Conservation (phyloP, 2,888 invertebrate species). For the Lycophotia porphyrea region DNA sequence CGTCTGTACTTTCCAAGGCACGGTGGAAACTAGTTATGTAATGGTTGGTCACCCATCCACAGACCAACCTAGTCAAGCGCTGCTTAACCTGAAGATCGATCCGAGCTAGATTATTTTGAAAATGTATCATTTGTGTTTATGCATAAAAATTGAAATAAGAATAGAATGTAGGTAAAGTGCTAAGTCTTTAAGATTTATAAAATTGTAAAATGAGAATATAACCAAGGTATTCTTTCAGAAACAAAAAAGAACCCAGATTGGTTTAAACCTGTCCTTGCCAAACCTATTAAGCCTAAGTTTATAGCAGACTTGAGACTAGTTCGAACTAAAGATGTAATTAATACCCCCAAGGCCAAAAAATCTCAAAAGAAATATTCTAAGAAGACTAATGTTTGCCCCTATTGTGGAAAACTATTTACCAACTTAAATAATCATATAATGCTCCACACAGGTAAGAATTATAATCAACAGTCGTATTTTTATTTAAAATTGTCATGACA, state of each 20-base stretch:
- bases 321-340: constrained; percentile 29
- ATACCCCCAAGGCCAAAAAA: constrained; percentile 22
- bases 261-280: constrained; percentile 15
- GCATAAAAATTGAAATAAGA: too few relatives aligned
- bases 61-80: too few relatives aligned
- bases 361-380: constrained; percentile 7
- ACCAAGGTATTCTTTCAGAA: constrained; percentile 35
- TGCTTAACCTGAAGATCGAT: too few relatives aligned
- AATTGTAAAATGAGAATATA: background rate
- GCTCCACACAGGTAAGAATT: constrained; percentile 72
- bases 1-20: background rate
- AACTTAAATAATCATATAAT: constrained; percentile 73
- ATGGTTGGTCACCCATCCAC: background rate
- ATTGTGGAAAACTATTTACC: constrained; percentile 77
- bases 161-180: too few relatives aligned
- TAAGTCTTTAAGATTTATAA: background rate
- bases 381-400: constrained; percentile 73
- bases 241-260: background rate
- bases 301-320: constrained; percentile 72
- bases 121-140: too few relatives aligned
- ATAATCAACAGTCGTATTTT: background rate
- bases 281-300: constrained; percentile 75
- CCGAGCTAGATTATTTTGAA: too few relatives aligned
- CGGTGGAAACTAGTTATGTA: too few relatives aligned
- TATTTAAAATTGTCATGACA: background rate